phyloP scores from a whole-genome alignment of 2,888 invertebrate species.

The Pseudococcus jackbeardsleyi region DNA sequence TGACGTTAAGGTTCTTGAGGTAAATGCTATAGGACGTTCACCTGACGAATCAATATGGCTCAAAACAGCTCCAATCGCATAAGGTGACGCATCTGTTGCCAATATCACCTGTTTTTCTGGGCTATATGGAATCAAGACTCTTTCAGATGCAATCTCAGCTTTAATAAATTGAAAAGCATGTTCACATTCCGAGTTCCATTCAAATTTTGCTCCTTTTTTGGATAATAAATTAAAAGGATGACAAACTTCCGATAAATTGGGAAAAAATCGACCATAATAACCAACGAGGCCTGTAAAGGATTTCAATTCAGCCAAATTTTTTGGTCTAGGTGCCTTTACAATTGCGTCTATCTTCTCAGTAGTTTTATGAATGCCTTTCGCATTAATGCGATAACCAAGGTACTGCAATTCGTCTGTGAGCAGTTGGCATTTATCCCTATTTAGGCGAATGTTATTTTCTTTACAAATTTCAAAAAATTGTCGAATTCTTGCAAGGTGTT shows the following conservation, averaged over 20 bases:
- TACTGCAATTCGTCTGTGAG: slow-evolving; percentile 68
- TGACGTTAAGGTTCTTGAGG: slow-evolving; percentile 59
- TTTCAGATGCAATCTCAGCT: slow-evolving; percentile 17
- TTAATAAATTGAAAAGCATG: slow-evolving; percentile 8
- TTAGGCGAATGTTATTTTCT: slow-evolving; percentile 65
- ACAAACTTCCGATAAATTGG: neutral
- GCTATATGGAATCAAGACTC: slow-evolving; percentile 42
- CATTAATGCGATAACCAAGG: slow-evolving; percentile 68
- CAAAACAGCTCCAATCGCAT: slow-evolving; percentile 49
- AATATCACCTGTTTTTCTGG: neutral
- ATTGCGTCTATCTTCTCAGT: slow-evolving; percentile 67
- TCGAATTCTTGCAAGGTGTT: neutral
- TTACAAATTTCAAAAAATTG: slow-evolving; percentile 12
- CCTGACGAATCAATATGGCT: slow-evolving; percentile 8
- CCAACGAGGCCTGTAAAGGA: slow-evolving; percentile 53
- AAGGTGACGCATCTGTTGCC: slow-evolving; percentile 57
- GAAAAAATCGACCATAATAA: slow-evolving; percentile 58
- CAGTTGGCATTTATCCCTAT: slow-evolving; percentile 69
- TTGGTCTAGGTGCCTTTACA: slow-evolving; percentile 46
- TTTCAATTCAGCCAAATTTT: slow-evolving; percentile 40
- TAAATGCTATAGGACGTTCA: slow-evolving; percentile 62
- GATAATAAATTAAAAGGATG: slow-evolving; percentile 10
- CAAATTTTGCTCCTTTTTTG: slow-evolving; percentile 40
- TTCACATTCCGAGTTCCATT: slow-evolving; percentile 11
- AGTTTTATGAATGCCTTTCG: slow-evolving; percentile 67